Base-by-base conservation (phyloP, 2,797 vertebrate genomes). In the Sebastes cheni region DNA sequence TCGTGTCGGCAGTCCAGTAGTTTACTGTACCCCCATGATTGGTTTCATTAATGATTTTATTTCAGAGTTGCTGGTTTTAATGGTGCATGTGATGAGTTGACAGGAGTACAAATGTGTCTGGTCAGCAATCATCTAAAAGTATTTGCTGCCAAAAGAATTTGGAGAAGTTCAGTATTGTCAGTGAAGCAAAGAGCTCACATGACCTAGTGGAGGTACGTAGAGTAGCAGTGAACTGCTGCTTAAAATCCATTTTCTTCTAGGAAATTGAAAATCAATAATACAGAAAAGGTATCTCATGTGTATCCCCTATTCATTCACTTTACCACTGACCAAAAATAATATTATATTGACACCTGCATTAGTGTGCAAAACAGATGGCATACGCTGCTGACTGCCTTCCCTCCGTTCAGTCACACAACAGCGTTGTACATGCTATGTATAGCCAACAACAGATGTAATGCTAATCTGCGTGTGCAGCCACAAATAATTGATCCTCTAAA, bases 11-110 rank as follows among this genome's bases (percentile, higher is more conserved):
- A 23, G 34, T 56, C 11, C 23, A 54, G 50, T 20, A 12, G 27
- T 76, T 62, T 61, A 36, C 67, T 60, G 20, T 55, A 46, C 10
- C 13, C 14, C 6, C 20, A 25, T 32, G 39, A 66, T 50, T 73
- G 69, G 46, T n/a, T 75, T 77, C 36, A 62, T 79, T 66, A 73
- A 42, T 67, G n/a, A 71, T 71, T 80, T 55, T 67, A 73, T 64
- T 76, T 74, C 10, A 64, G 46, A 39, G 69, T 12, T 36, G 58
- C 11, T 81, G 30, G 18, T 71, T 74, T 82, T 67, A 77, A 67
- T 67, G 30, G 23, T 42, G 34, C 68, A 64, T 77, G 52, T 82
- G 61, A 84, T 80, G 52, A 74, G 55, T 77, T 82, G 60, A 87
- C 69, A 39, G 34, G 23, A 54, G 36, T 34, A 32, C 36, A 73